phyloP scores from a whole-genome alignment of 2,888 invertebrate genomes.

The Drosophila pullipes region DNA sequence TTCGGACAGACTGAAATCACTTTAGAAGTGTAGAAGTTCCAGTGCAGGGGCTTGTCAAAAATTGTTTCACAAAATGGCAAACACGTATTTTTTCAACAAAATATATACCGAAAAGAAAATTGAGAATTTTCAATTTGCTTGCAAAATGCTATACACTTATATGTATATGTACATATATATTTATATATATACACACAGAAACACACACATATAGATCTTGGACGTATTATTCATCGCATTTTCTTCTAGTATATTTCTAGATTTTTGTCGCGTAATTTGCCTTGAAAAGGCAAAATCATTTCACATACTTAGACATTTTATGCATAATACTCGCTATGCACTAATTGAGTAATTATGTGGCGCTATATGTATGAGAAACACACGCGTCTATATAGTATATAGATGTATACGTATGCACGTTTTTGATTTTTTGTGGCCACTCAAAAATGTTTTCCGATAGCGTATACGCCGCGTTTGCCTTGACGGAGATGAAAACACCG shows the following conservation, averaged over 20 bases:
- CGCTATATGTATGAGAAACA: conserved; percentile 45
- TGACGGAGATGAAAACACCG: conserved; percentile 50
- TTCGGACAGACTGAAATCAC: neutral
- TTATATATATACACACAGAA: conserved; percentile 5
- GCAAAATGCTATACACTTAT: conserved; percentile 37
- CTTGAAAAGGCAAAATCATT: conserved; percentile 50
- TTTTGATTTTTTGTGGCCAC: conserved; percentile 41
- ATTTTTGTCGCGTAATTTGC: conserved; percentile 52
- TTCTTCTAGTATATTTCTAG: conserved; percentile 32
- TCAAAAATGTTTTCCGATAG: conserved; percentile 46
- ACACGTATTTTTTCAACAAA: conserved; percentile 34
- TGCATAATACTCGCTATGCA: conserved; percentile 43
- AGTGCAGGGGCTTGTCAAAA: conserved; percentile 33
- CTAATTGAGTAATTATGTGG: conserved; percentile 67
- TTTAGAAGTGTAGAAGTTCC: conserved; percentile 19
- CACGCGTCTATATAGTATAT: conserved; percentile 48
- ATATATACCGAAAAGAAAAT: conserved; percentile 4
- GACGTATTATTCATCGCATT: conserved; percentile 63
- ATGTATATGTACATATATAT: conserved; percentile 12
- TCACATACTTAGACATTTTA: conserved; percentile 77
- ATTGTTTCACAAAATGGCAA: conserved; percentile 40
- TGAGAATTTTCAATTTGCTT: conserved; percentile 51
- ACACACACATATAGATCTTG: conserved; percentile 18
- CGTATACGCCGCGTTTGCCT: conserved; percentile 76
- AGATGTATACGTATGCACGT: conserved; percentile 29